Base-by-base conservation (phyloP, 2,113 vertebrate species). In the Hippocampus abdominalis region DNA sequence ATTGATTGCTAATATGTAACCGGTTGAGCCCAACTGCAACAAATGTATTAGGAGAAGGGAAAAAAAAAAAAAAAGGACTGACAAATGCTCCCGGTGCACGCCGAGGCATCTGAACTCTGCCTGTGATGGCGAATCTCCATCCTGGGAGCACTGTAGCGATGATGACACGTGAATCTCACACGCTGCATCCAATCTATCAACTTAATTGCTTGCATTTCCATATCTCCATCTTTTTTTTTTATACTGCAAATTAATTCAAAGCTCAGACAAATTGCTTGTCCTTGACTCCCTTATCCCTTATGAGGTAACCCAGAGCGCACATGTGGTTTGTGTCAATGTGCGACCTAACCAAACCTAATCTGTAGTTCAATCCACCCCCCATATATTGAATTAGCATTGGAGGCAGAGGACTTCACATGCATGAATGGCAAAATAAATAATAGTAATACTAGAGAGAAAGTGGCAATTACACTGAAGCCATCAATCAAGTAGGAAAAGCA, bases 191-290 rank as follows among this genome's bases (percentile, higher is more conserved):
- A 86, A 93, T 92, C 87, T 84, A 88, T 93, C 92, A 93, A 86
- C 82, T 84, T 92, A 92, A 93, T 92, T 90, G 85, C 86, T 86
- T 87, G 74, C 85, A 86, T 84, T 89, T 91, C 81, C 84, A 87
- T 83, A 86, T 75, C 75, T 60, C 76, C 79, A 72, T 91, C 77
- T 86, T 80, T 82, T 85, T 82, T 85, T 81, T 85, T 81, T 80
- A 88, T 82, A 79, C 70, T 71, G 81, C 81, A 90, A 89, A 91
- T 91, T 81, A 85, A 91, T 92, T 89, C 86, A 88, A 75, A 88
- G 77, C 77, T 77, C 77, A 82, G 77, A 89, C 86, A 86, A 90
- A 89, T 85, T 84, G 71, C 79, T 78, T 82, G 89, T 89, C 89
- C 89, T 90, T 88, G 88, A 79, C 81, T 84, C 77, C 59, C 80